Evolutionary conservation across 2,797 vertebrate genomes (phyloP), one percentile per base, ranked within the genome.

Genomic region (Graptemys geographica): DNA sequence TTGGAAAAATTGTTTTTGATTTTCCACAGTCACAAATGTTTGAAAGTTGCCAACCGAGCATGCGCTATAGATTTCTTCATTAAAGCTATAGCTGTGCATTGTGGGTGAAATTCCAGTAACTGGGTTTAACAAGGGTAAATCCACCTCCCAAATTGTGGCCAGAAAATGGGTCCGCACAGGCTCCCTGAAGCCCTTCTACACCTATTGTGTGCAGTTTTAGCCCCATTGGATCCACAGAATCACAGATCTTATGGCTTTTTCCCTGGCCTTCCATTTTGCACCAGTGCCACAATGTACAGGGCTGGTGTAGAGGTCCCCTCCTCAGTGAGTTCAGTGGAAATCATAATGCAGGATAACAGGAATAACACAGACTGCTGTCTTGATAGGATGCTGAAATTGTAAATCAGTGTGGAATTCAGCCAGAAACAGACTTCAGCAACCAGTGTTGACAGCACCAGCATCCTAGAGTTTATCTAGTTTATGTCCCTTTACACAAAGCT

Each of bases 331-430:
- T 82, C 85, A 27, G 23, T 93, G 82, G 86, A 95, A 94, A 53
- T 80, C 91, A 90, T 74, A 93, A 92, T 95, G 89, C 79, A 94
- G 80, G 79, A 84, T 93, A 94, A 96, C 96, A 92, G 86, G 86
- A 96, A 94, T 96, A 97, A 84, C 55, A 94, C 62, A 88, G 96
- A 90, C 94, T 87, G 65, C 89, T 94, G 51, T 92, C 93, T 96
- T 91, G 90, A 90, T 96, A 96, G 92, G 90, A 91, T 94, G 94
- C 90, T 96, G 90, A 96, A 86, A 76, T 57, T 95, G 94, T 96
- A 96, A 97, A 96, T 96, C 94, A 91, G 49, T 41, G 59, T 95
- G 89, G 81, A 84, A 83, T 92, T 96, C 90, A 94, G 95, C 94
- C 96, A 96, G 94, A 93, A 96, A 74, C 51, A 89, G 44, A 85